These are phyloP conservation scores for Oreochromis grahami DNA, from an alignment of 2,797 vertebrate species.

Conservation along the genomic window DNA sequence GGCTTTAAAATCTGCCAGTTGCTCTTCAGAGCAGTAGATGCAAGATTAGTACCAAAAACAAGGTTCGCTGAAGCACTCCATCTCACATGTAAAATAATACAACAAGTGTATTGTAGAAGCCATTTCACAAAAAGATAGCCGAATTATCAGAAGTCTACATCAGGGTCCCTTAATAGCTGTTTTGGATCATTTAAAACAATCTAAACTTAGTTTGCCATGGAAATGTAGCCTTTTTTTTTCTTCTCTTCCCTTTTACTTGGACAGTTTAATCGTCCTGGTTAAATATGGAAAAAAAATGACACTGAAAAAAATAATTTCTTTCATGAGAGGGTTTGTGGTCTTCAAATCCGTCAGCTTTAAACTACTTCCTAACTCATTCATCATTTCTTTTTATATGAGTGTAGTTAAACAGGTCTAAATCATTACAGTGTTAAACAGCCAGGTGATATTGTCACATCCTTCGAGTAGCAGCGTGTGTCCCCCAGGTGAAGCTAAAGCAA, in stretches of 20 bases:
- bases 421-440: not conserved
- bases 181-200: not conserved
- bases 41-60: not conserved
- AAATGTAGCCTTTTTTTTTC: not conserved
- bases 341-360: not conserved
- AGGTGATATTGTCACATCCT: not conserved
- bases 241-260: not conserved
- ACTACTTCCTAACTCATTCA: not conserved
- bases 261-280: not conserved
- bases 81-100: not conserved
- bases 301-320: not conserved
- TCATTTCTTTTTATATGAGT: not conserved
- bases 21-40: not conserved
- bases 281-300: not conserved
- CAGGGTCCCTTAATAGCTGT: not conserved
- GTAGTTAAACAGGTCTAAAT: not conserved
- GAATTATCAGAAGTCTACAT: not conserved
- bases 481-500: not conserved
- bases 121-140: not conserved
- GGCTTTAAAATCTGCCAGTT: not conserved
- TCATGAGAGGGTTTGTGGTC: not conserved
- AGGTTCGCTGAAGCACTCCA: not conserved
- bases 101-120: not conserved
- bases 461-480: not conserved
- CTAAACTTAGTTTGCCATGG: not conserved